phyloP scores from a whole-genome alignment of 1,140 invertebrate genomes.

The Cydia fagiglandana region DNA sequence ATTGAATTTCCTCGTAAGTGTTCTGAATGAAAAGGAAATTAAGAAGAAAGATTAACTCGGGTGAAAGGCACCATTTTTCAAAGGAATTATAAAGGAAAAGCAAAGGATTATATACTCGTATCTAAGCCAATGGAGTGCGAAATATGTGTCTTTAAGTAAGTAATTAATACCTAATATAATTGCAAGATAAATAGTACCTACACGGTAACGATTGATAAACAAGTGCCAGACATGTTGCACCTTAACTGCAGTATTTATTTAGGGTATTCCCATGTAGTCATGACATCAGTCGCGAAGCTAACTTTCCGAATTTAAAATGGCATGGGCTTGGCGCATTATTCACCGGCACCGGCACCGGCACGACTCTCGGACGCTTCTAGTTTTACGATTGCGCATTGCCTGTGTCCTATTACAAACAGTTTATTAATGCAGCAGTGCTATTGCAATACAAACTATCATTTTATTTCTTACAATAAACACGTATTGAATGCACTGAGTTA shows the following conservation, averaged over 20 bases:
- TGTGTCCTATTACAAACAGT: slow-evolving; percentile 6
- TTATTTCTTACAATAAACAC: not conserved
- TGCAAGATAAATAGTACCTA: not conserved
- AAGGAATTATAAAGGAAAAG: too few relatives aligned
- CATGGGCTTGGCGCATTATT: slow-evolving; percentile 22
- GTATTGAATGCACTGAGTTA: too few relatives aligned
- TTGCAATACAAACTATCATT: not conserved
- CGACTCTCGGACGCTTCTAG: slow-evolving; percentile 19
- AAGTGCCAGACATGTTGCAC: not conserved
- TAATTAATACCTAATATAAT: not conserved
- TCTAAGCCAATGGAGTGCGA: too few relatives aligned
- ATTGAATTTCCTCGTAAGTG: too few relatives aligned
- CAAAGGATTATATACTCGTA: too few relatives aligned
- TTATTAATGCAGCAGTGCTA: not conserved
- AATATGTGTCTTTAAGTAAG: too few relatives aligned
- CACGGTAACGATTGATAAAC: not conserved
- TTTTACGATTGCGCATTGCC: slow-evolving; percentile 30
- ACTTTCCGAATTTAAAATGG: slow-evolving; percentile 17
- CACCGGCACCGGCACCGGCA: slow-evolving; percentile 3
- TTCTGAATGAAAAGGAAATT: too few relatives aligned
- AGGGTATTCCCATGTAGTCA: not conserved
- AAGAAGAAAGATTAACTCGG: too few relatives aligned
- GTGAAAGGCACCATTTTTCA: too few relatives aligned
- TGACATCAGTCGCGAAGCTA: not conserved
- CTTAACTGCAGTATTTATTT: not conserved